These are phyloP conservation scores for Thunnus thynnus DNA, from an alignment of 2,113 vertebrate genomes.

Conservation along the genomic window DNA sequence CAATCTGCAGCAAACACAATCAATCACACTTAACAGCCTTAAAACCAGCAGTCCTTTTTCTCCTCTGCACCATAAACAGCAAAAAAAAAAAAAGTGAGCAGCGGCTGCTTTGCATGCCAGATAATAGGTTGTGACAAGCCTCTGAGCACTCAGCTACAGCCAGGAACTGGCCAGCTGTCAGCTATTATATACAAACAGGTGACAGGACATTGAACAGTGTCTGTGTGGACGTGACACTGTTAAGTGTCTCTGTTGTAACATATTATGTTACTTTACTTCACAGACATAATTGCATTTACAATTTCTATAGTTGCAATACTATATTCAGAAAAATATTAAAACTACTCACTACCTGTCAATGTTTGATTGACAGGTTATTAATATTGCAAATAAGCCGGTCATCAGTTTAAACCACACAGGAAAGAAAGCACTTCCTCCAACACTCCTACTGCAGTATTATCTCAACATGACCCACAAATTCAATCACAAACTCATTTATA, in stretches of 20 bases:
- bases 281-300: not conserved
- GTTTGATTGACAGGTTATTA: not conserved
- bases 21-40: slow-evolving; percentile 39
- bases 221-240: not conserved
- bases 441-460: too few relatives aligned
- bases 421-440: not conserved
- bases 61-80: not conserved
- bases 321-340: not conserved
- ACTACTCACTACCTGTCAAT: not conserved
- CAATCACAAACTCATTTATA: slow-evolving; percentile 9
- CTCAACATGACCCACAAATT: slow-evolving; percentile 21
- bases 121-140: slow-evolving; percentile 22
- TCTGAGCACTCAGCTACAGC: slow-evolving; percentile 5
- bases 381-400: not conserved
- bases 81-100: not conserved
- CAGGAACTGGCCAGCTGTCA: slow-evolving; percentile 40
- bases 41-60: slow-evolving; percentile 18
- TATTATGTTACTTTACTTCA: not conserved
- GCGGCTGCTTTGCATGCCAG: not conserved
- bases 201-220: not conserved
- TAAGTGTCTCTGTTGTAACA: not conserved
- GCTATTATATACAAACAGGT: slow-evolving; percentile 21
- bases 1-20: slow-evolving; percentile 40
- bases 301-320: not conserved
- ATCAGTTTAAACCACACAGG: not conserved